These are phyloP conservation scores for Amorpha juglandis DNA, from an alignment of 2,888 invertebrate species.

Conservation along the genomic window DNA sequence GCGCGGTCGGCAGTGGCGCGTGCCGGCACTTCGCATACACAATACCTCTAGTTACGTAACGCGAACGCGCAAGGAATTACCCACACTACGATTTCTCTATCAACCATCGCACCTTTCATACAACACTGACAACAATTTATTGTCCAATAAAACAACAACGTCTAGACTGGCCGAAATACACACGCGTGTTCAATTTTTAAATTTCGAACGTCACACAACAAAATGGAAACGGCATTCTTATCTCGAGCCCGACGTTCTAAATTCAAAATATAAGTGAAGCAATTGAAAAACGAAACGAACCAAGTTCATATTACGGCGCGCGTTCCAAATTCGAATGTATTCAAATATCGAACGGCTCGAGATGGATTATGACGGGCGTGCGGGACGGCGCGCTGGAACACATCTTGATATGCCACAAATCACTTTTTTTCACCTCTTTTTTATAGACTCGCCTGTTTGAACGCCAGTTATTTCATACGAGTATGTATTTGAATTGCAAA, in stretches of 20 bases:
- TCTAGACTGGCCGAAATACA: constrained; percentile 62
- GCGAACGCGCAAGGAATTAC: constrained; percentile 73
- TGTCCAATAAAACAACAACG: constrained; percentile 54
- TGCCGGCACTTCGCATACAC: constrained; percentile 60
- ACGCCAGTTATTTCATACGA: constrained; percentile 36
- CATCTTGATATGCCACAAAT: constrained; percentile 63
- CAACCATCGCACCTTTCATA: constrained; percentile 74
- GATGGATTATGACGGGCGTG: constrained; percentile 74
- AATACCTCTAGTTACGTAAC: constrained; percentile 72
- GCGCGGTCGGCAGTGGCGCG: constrained; percentile 61
- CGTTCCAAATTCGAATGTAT: constrained; percentile 81
- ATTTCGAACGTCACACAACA: constrained; percentile 32
- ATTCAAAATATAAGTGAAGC: constrained; percentile 82
- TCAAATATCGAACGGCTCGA: constrained; percentile 78
- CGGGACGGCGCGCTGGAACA: constrained; percentile 60
- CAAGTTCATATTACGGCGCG: constrained; percentile 78
- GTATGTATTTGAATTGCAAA: constrained; percentile 66
- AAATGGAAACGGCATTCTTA: constrained; percentile 57
- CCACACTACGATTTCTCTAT: constrained; percentile 77
- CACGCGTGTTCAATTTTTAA: constrained; percentile 39
- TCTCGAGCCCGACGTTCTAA: constrained; percentile 74
- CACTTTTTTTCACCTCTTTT: constrained; percentile 51
- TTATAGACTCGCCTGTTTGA: constrained; percentile 40
- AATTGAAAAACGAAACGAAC: constrained; percentile 82
- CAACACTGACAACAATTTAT: constrained; percentile 62